Evolutionary conservation across 2,888 invertebrate species (phyloP).

Genomic region (Nymphalis urticae): DNA sequence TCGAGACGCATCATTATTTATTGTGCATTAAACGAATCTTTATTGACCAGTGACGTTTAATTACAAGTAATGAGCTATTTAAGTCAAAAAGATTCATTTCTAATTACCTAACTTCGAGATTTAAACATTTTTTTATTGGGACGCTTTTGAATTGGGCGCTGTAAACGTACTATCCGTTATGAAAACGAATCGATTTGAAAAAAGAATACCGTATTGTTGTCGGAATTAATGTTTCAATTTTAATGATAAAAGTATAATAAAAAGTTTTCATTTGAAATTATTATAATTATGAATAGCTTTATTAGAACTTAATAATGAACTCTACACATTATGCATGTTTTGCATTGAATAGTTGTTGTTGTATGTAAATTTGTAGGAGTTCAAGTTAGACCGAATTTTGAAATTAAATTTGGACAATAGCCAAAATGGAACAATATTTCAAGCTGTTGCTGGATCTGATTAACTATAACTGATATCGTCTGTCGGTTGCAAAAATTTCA

Average conservation of each 20-base stretch:
- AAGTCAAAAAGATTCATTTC: too few species aligned
- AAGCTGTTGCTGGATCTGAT: slow-evolving; percentile 11
- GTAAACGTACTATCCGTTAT: too few species aligned
- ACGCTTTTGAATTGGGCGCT: too few species aligned
- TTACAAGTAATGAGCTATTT: too few species aligned
- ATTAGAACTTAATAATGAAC: not conserved
- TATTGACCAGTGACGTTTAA: too few species aligned
- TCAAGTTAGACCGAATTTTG: slow-evolving; percentile 12
- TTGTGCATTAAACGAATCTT: too few species aligned
- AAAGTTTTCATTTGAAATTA: not conserved
- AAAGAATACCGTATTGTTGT: not conserved
- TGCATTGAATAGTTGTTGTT: slow-evolving; percentile 5
- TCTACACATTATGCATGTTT: not conserved
- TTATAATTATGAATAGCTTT: not conserved
- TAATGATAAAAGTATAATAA: too few species aligned
- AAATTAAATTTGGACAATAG: slow-evolving; percentile 31
- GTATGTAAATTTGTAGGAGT: slow-evolving; percentile 7
- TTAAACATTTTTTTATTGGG: too few species aligned
- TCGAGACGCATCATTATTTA: too few species aligned
- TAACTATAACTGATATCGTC: slow-evolving; percentile 5
- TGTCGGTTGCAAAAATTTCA: not conserved
- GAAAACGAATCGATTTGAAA: not conserved
- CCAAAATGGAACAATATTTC: slow-evolving; percentile 24
- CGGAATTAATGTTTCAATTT: not conserved
- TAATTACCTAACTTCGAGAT: too few species aligned